Evolutionary conservation across 2,113 vertebrate genomes (phyloP).

Genomic region (Prietella phreatophila): DNA sequence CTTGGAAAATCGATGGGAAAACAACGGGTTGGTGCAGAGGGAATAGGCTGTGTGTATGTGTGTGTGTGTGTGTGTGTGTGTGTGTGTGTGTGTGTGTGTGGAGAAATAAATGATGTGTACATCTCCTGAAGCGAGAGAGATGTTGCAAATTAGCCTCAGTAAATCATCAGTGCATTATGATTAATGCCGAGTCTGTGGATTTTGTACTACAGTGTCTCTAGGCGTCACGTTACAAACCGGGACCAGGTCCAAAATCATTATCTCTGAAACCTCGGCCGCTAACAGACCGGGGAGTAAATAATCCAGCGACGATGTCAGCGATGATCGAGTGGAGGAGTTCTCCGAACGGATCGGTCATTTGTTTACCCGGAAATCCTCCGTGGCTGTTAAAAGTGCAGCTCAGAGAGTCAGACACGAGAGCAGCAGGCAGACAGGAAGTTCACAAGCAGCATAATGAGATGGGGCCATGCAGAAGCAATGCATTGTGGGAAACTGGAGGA

Average conservation of each 20-base stretch:
- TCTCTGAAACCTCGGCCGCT: background rate
- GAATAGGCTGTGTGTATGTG: background rate
- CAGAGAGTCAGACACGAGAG: slow-evolving; percentile 25
- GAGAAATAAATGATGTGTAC: background rate
- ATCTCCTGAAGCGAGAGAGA: slow-evolving; percentile 21
- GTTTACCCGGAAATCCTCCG: background rate
- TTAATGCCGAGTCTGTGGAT: slow-evolving; percentile 26
- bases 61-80: background rate
- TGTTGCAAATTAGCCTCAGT: background rate
- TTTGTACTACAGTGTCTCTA: background rate
- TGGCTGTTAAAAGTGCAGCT: slow-evolving; percentile 4
- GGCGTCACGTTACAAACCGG: background rate
- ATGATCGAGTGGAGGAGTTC: background rate
- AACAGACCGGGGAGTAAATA: background rate
- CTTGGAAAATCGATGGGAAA: background rate
- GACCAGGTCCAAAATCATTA: background rate
- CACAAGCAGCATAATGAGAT: slow-evolving; percentile 44
- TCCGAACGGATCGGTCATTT: background rate
- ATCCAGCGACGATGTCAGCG: background rate
- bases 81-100: slow-evolving; percentile 17
- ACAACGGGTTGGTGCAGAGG: background rate
- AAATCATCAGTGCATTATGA: slow-evolving; percentile 28
- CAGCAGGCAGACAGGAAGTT: slow-evolving; percentile 41
- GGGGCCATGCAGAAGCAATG: slow-evolving; percentile 66
- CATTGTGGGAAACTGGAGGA: slow-evolving; percentile 60